These are phyloP conservation scores for Subacronicta megacephala DNA, from an alignment of 2,888 invertebrate genomes.

Conservation along the genomic window DNA sequence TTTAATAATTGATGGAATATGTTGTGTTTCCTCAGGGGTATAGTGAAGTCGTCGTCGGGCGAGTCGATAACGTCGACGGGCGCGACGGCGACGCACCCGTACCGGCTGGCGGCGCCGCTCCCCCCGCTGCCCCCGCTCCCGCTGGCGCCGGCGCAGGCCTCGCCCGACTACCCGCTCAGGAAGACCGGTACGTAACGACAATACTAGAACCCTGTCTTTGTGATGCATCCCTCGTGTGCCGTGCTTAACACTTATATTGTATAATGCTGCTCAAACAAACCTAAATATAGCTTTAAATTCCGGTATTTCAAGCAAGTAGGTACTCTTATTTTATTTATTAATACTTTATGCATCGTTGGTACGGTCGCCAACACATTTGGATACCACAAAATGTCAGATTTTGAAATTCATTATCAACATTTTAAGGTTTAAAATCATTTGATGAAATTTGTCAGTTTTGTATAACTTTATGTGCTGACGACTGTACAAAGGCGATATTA, in stretches of 20 bases:
- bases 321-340: too few species aligned
- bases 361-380: too few species aligned
- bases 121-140: slow-evolving; percentile 79
- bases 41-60: slow-evolving; percentile 91
- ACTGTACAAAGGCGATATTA: too few species aligned
- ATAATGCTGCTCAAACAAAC: neutral
- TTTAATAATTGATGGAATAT: neutral
- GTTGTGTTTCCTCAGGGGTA: slow-evolving; percentile 82
- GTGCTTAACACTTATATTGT: neutral
- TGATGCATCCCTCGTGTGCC: slow-evolving; percentile 45
- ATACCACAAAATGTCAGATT: too few species aligned
- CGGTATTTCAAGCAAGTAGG: neutral
- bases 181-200: slow-evolving; percentile 94
- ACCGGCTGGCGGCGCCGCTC: slow-evolving; percentile 91
- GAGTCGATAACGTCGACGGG: slow-evolving; percentile 90
- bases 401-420: too few species aligned
- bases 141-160: slow-evolving; percentile 75
- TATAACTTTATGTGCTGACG: too few species aligned
- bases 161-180: slow-evolving; percentile 95
- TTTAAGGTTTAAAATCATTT: too few species aligned
- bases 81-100: slow-evolving; percentile 91
- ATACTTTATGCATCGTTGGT: too few species aligned
- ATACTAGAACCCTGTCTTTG: neutral
- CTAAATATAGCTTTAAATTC: too few species aligned
- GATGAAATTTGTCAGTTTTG: too few species aligned